Evolutionary conservation across 2,113 vertebrate species (phyloP).

Genomic region (Podocnemis expansa): DNA sequence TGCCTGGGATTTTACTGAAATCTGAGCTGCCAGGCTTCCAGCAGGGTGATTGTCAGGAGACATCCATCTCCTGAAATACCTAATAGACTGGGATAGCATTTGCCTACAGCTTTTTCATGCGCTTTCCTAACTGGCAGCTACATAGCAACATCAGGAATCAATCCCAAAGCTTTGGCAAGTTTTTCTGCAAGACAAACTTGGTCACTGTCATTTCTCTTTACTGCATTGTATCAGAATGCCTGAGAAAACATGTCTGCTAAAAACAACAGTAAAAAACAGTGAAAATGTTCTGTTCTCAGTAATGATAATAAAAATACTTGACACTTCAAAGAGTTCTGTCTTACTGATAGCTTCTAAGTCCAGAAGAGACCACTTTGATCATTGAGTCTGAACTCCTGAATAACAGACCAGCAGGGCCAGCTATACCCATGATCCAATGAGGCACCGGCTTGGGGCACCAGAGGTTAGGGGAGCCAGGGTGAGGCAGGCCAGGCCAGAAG

Average conservation of each 20-base stretch:
- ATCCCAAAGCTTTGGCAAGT: accelerated
- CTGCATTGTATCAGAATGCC: neutral
- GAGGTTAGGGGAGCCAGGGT: no score
- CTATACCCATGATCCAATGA: no score
- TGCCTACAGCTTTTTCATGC: neutral
- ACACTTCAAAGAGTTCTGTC: neutral
- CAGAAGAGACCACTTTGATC: neutral
- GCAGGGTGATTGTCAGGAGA: accelerated
- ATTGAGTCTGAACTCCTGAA: neutral
- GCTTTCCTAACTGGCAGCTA: neutral
- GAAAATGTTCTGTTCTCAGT: neutral
- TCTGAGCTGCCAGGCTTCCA: neutral
- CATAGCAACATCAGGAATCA: neutral
- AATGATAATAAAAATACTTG: neutral
- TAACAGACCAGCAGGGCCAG: no score
- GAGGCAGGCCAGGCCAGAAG: no score
- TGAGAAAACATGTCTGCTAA: neutral
- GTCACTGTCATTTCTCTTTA: neutral
- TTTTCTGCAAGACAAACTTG: neutral
- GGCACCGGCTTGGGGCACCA: no score
- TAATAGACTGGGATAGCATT: neutral
- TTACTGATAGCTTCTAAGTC: neutral
- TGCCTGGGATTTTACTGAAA: neutral
- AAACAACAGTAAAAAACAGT: neutral
- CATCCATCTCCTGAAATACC: neutral